phyloP scores from a whole-genome alignment of 2,113 vertebrate genomes.

The Carassius auratus region DNA sequence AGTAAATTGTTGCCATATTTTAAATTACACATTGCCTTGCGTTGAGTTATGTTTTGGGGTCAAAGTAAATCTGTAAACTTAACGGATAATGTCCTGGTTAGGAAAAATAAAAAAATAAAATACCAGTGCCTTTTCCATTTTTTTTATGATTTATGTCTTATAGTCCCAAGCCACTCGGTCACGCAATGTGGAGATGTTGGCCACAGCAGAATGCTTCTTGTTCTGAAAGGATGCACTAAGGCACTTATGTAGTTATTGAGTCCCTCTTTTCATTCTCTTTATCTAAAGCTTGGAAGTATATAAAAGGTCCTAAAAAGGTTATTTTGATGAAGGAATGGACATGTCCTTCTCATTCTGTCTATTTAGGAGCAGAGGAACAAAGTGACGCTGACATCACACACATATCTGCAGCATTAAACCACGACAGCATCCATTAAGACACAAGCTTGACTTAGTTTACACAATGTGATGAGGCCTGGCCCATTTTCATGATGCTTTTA shows the following conservation, averaged over 20 bases:
- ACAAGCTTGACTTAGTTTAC: slow-evolving; percentile 75
- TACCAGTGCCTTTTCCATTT: neutral
- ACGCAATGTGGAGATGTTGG: slow-evolving; percentile 23
- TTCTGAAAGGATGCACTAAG: slow-evolving; percentile 38
- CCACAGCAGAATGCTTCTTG: slow-evolving; percentile 23
- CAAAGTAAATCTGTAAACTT: neutral
- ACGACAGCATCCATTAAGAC: slow-evolving; percentile 65
- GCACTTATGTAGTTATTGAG: slow-evolving; percentile 73
- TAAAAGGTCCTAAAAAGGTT: slow-evolving; percentile 34
- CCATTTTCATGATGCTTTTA: slow-evolving; percentile 52
- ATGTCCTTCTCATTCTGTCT: slow-evolving; percentile 40
- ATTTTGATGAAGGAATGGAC: slow-evolving; percentile 17
- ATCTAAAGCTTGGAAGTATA: slow-evolving; percentile 13
- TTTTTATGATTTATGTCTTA: neutral
- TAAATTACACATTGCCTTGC: neutral
- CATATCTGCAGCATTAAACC: slow-evolving; percentile 66
- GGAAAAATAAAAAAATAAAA: too few relatives aligned
- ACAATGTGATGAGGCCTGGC: slow-evolving; percentile 67
- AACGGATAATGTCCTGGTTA: neutral
- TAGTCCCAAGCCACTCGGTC: neutral
- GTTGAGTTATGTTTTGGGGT: neutral
- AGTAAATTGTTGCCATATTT: neutral
- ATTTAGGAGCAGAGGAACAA: slow-evolving; percentile 63
- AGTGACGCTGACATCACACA: slow-evolving; percentile 68
- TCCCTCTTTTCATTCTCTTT: slow-evolving; percentile 64